phyloP scores from a whole-genome alignment of 2,113 vertebrate species.

The Leptobrachium ailaonicum region DNA sequence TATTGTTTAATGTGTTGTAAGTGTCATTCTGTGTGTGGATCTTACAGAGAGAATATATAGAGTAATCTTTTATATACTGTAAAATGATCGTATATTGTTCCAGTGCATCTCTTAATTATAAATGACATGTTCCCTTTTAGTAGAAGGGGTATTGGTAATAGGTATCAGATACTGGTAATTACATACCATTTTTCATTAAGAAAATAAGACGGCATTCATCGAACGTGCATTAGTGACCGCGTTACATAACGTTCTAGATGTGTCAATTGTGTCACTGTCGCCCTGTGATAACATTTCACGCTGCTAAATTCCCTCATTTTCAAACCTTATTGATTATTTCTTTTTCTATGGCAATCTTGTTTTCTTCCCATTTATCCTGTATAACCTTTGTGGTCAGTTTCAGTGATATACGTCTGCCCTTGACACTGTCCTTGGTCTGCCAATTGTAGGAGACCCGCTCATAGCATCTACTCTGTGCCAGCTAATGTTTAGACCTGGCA shows the following conservation, averaged over 20 bases:
- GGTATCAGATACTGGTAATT: too few relatives aligned
- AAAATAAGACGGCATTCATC: neutral
- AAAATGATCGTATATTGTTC: too few relatives aligned
- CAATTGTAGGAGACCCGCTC: slow-evolving; percentile 64
- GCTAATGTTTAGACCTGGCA: slow-evolving; percentile 57
- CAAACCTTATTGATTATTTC: slow-evolving; percentile 37
- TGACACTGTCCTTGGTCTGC: slow-evolving; percentile 48
- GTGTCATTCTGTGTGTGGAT: too few relatives aligned
- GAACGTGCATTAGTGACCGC: neutral
- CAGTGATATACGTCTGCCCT: slow-evolving; percentile 51
- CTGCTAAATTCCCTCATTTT: slow-evolving; percentile 12
- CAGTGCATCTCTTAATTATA: too few relatives aligned
- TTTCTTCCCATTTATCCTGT: neutral
- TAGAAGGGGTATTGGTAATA: neutral
- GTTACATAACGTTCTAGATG: neutral
- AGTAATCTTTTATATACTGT: too few relatives aligned
- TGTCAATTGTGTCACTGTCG: slow-evolving; percentile 1
- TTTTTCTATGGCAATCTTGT: neutral
- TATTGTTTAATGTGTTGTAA: too few relatives aligned
- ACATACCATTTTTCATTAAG: too few relatives aligned
- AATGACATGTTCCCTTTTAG: neutral
- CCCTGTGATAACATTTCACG: slow-evolving; percentile 8
- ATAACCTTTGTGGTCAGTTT: slow-evolving; percentile 44
- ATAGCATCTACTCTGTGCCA: slow-evolving; percentile 56
- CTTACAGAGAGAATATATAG: too few relatives aligned